Evolutionary conservation across 2,888 invertebrate genomes (phyloP), one percentile per base, ranked within the genome.

Genomic region (Cryptophagus acutangulus): DNA sequence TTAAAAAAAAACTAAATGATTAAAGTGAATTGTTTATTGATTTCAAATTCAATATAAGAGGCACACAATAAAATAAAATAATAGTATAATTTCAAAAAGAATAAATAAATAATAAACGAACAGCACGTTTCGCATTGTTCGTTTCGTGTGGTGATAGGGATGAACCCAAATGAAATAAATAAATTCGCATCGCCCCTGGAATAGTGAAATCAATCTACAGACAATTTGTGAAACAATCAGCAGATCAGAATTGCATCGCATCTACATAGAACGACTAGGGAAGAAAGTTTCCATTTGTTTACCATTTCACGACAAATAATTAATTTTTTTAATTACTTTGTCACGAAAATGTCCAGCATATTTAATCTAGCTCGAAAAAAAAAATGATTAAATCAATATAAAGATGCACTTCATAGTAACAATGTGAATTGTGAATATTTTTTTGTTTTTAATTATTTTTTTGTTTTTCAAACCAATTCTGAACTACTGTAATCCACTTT

Each of bases 191-290:
- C 47, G 43, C 55, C 61, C 55, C 58, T 53, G 56, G 63, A 68
- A 68, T 65, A 62, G 58, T 67, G 68, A 67, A 67, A 67, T 67
- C 67, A 67, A 68, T 66, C 60, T 63, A 65, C 65, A 62, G 54
- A 57, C 41, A 55, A 57, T 46, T 26, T 54, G 57, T 52, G 51
- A 57, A 57, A 31, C 31, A 15, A 53, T 54, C 62, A 64, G 66
- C 67, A 67, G 65, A 62, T 67, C 66, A 67, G 67, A 67, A 67
- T 66, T 68, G 65, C 61, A 45, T 46, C 20, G 9, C 20, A 9
- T 20, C 6, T 20, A 20, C 9, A 20, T 20, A 8, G 20, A 26
- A 26, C 12, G n/a, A 8, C 12, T 26, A 12, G 12, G 26, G 12
- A 26, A 26, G 20, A 8, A 20, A 16, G 9, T 33, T 17, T 33